These are phyloP conservation scores for Petrocephalus microphthalmus DNA, from an alignment of 2,113 vertebrate species.

Conservation along the genomic window DNA sequence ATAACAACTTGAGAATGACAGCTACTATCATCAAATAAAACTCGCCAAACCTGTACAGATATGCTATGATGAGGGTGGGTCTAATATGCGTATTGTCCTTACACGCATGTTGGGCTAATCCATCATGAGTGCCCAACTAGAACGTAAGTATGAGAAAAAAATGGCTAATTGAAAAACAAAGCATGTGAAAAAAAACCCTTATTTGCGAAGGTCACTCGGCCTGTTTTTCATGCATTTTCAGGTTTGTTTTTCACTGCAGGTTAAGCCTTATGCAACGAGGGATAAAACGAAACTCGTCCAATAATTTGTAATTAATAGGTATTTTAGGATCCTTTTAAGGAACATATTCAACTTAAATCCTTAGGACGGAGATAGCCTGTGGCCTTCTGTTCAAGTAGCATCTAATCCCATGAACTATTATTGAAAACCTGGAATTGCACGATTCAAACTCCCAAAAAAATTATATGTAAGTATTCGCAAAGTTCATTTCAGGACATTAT, in stretches of 20 bases:
- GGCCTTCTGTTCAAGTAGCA: neutral
- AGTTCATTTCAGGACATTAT: neutral
- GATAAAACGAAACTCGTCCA: neutral
- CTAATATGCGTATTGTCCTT: neutral
- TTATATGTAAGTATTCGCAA: neutral
- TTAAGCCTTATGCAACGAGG: neutral
- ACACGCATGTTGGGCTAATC: neutral
- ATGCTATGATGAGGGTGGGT: neutral
- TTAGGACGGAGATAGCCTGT: neutral
- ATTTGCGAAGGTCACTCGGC: neutral
- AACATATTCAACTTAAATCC: neutral
- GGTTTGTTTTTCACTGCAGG: neutral
- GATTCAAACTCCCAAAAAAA: neutral
- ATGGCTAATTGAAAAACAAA: neutral
- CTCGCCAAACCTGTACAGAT: conserved; percentile 24
- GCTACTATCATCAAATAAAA: conserved; percentile 6
- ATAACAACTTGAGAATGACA: neutral
- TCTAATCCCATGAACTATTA: neutral
- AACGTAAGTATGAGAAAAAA: neutral
- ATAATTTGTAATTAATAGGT: neutral
- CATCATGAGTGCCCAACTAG: neutral
- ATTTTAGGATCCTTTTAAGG: neutral
- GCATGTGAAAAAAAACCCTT: neutral
- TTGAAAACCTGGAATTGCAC: neutral
- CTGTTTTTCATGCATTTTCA: neutral